Conservation (phyloP, 2,113 vertebrate species). For the Gavialis gangeticus region DNA sequence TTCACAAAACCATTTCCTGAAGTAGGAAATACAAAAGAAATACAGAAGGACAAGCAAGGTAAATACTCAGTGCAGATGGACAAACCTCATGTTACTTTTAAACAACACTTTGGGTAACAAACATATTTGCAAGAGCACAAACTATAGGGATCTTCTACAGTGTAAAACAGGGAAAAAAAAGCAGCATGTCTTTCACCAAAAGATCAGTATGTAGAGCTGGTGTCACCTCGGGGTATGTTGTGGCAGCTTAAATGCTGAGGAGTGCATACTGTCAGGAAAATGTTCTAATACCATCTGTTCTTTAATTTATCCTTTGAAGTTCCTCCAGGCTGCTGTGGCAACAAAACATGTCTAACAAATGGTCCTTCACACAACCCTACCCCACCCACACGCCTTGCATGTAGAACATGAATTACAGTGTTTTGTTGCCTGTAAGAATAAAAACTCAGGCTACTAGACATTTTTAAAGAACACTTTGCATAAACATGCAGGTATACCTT, state of each 20-base stretch:
- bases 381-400: background rate
- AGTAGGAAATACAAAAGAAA: background rate
- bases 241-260: slow-evolving; percentile 18
- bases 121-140: background rate
- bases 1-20: slow-evolving; percentile 97
- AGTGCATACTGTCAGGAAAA: slow-evolving; percentile 9
- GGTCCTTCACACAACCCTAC: background rate
- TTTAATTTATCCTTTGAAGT: slow-evolving; percentile 35
- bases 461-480: background rate
- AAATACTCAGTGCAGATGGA: background rate
- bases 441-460: background rate
- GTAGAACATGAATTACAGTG: background rate
- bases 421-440: background rate
- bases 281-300: slow-evolving; percentile 27
- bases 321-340: slow-evolving; percentile 43
- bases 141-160: background rate
- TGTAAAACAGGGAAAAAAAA: background rate
- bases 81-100: background rate
- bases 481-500: background rate
- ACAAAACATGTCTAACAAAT: background rate
- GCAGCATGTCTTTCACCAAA: background rate
- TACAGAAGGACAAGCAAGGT: background rate
- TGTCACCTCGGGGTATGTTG: slow-evolving; percentile 25
- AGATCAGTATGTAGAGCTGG: slow-evolving; percentile 33
- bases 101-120: background rate